These are phyloP conservation scores for Trinorchestia longiramus DNA, from an alignment of 1,140 invertebrate species.

Conservation along the genomic window DNA sequence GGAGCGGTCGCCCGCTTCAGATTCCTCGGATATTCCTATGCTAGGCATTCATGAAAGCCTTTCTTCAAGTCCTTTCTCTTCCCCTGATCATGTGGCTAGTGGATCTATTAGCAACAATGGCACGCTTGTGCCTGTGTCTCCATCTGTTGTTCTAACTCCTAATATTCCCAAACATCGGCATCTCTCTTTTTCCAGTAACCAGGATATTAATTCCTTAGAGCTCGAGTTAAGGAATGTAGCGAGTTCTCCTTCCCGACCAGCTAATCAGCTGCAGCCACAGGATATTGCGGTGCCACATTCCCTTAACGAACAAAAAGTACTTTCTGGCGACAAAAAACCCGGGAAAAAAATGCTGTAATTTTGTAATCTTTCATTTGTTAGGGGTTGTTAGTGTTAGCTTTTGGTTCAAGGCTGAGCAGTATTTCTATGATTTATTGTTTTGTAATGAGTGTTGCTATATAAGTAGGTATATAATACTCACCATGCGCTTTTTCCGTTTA, in stretches of 20 bases:
- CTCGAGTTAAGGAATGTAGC: background rate
- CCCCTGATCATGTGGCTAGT: background rate
- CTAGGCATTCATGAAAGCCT: background rate
- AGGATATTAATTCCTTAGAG: background rate
- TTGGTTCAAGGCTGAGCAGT: background rate
- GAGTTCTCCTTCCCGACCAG: background rate
- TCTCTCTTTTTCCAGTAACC: background rate
- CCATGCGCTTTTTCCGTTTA: background rate
- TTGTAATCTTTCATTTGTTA: background rate
- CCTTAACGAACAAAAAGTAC: background rate
- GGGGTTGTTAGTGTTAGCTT: background rate
- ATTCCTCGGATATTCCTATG: background rate
- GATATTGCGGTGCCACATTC: background rate
- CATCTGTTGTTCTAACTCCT: background rate
- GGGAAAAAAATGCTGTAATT: conserved; percentile 18
- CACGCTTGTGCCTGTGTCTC: background rate
- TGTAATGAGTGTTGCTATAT: background rate
- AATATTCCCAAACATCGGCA: conserved; percentile 20
- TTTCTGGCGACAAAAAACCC: background rate
- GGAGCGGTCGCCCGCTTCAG: background rate
- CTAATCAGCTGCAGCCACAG: background rate
- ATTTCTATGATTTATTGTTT: background rate
- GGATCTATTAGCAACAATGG: background rate
- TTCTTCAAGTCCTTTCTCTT: background rate
- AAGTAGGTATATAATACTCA: background rate